phyloP scores from a whole-genome alignment of 1,140 invertebrate genomes.

The Archegozetes longisetosus region DNA sequence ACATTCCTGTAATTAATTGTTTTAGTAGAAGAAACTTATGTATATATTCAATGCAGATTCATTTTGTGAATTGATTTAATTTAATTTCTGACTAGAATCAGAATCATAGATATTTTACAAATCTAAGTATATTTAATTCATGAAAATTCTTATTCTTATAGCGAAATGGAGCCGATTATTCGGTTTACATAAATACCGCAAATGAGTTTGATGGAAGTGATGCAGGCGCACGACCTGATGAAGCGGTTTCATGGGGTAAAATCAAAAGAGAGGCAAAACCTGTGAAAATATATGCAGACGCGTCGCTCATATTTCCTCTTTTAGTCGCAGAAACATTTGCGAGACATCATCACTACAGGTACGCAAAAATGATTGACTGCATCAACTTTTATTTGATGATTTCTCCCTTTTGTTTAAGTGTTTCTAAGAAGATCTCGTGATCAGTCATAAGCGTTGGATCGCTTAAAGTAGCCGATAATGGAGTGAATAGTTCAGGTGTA shows the following conservation, averaged over 20 bases:
- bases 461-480: not conserved
- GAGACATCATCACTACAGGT: slow-evolving; percentile 21
- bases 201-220: slow-evolving; percentile 98
- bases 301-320: slow-evolving; percentile 83
- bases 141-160: slow-evolving; percentile 29
- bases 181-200: slow-evolving; percentile 93
- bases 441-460: not conserved
- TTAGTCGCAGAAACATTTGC: slow-evolving; percentile 94
- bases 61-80: too few relatives aligned
- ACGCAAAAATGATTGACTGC: not conserved
- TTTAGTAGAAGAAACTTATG: too few relatives aligned
- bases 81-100: too few relatives aligned
- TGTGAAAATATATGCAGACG: slow-evolving; percentile 92
- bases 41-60: too few relatives aligned
- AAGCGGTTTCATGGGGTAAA: slow-evolving; percentile 97
- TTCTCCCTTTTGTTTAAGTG: slow-evolving; percentile 8
- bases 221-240: slow-evolving; percentile 90
- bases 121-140: slow-evolving; percentile 13
- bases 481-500: not conserved
- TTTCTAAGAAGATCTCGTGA: slow-evolving; percentile 8
- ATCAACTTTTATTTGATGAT: not conserved
- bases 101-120: slow-evolving; percentile 16
- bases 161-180: slow-evolving; percentile 94
- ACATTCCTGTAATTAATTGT: too few relatives aligned
- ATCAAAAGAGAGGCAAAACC: slow-evolving; percentile 71